Base-by-base conservation (phyloP, 2,888 invertebrate genomes). In the Notodonta dromedarius region DNA sequence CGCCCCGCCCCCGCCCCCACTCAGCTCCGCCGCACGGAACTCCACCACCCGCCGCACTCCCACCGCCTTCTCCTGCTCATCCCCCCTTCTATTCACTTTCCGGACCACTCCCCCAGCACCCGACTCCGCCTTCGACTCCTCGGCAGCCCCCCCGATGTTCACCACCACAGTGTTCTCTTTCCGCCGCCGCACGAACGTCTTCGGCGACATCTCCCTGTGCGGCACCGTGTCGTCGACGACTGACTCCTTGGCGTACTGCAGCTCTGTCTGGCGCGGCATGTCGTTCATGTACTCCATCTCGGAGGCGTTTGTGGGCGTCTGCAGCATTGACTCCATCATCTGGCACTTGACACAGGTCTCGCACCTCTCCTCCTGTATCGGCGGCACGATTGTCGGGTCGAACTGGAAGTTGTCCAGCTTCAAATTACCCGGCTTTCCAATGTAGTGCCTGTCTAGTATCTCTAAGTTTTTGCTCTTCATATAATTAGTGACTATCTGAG, bases 241-340 rank as follows among this genome's bases (percentile, higher is more conserved):
- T 0, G 85, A 79, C 60, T 88, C 89, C 24, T 85, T 86, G 0
- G 94, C 93, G 68, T 80, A 90, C 71, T 94, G 93, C 0, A 89
- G 90, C 59, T 94, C 93, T 0, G 81, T 77, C 7, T 86, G 85
- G 1, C 89, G 78, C 7, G 93, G 93, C 69, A 91, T 86, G 60
- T 93, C 93, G 68, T 91, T 91, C 90, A 90, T 90, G 60, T 89
- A 93, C 69, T 93, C 93, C 87, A 96, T 94, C 79, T 97, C 97
- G 0, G 97, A 96, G 44, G 97, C 97, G 83, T 97, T 97, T 0
- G 96, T 96, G 0, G 97, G 97, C 0, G 97, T 97, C 80, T 96
- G 96, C 52, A 96, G 87, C 68, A 94, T 91, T 40, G 95, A 95
- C 53, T 94, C 93, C 84, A 94, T 90, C 73, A 94, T 83, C 71